A percentile compares a stretch with the other conserved stretches of the same genome.
These are phyloP conservation scores for Brachyrhaphis roseni DNA, from an alignment of 2,797 vertebrate species.

Conservation along the genomic window DNA sequence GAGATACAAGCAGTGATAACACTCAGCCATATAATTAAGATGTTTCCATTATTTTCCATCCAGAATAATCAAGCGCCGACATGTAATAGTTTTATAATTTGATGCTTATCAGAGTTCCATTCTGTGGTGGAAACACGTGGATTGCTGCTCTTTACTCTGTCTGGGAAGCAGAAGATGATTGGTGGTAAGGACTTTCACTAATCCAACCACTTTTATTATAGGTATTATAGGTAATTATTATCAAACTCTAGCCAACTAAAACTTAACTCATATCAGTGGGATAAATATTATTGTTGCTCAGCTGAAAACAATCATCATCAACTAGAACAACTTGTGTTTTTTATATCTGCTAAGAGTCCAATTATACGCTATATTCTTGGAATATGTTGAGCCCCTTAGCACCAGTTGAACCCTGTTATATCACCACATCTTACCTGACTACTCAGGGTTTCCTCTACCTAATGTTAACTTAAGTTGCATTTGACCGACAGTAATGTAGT, in stretches of 20 bases:
- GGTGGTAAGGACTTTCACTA: slow-evolving; percentile 33
- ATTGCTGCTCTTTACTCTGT: slow-evolving; percentile 38
- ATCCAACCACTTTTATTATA: slow-evolving; percentile 22
- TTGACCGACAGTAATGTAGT: too few relatives aligned
- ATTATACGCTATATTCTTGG: background rate
- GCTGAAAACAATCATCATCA: background rate
- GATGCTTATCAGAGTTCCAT: slow-evolving; percentile 15
- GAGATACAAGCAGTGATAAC: too few relatives aligned
- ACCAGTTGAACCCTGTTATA: too few relatives aligned
- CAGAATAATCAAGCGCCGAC: slow-evolving; percentile 5
- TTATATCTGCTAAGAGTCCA: background rate
- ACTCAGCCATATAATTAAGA: slow-evolving; percentile 11
- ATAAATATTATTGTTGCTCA: background rate
- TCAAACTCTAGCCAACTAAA: background rate
- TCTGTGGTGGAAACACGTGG: slow-evolving; percentile 30
- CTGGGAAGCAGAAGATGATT: slow-evolving; percentile 50
- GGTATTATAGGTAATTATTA: background rate
- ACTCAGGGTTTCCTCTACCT: too few relatives aligned
- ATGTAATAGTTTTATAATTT: slow-evolving; percentile 28
- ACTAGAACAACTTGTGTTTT: background rate
- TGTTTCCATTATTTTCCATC: slow-evolving; percentile 9
- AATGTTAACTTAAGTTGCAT: too few relatives aligned
- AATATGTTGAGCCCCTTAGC: too few relatives aligned
- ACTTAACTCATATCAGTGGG: background rate
- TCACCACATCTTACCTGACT: too few relatives aligned